These are phyloP conservation scores for Corythornis madagascariensis DNA, from an alignment of 2,113 vertebrate species.

Conservation along the genomic window DNA sequence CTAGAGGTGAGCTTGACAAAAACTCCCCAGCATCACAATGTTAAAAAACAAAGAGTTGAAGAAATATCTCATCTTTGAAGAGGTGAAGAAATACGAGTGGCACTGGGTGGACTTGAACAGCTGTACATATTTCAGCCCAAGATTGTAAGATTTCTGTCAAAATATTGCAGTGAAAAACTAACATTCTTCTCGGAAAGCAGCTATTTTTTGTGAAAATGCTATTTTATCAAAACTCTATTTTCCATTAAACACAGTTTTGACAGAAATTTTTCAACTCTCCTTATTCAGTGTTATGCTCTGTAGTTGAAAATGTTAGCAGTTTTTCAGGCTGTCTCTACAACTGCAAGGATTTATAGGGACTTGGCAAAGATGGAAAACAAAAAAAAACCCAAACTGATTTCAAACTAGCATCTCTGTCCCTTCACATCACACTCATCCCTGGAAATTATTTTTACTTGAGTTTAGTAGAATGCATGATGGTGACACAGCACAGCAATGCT, in stretches of 20 bases:
- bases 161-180: slow-evolving; percentile 54
- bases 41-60: slow-evolving; percentile 29
- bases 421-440: not conserved
- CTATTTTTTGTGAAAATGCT: slow-evolving; percentile 54
- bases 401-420: not conserved
- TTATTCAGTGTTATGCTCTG: slow-evolving; percentile 61
- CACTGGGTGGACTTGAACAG: slow-evolving; percentile 58
- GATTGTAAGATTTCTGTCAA: slow-evolving; percentile 57
- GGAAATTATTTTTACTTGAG: not conserved
- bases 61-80: slow-evolving; percentile 24
- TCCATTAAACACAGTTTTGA: slow-evolving; percentile 65
- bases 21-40: not conserved
- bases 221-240: slow-evolving; percentile 63
- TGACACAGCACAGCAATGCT: not conserved
- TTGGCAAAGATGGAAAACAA: slow-evolving; percentile 29
- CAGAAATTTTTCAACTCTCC: slow-evolving; percentile 49
- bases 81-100: slow-evolving; percentile 54
- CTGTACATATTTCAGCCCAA: slow-evolving; percentile 55
- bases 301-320: slow-evolving; percentile 50
- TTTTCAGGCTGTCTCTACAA: slow-evolving; percentile 62
- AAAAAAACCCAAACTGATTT: not conserved
- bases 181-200: slow-evolving; percentile 34
- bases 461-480: not conserved
- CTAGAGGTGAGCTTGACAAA: slow-evolving; percentile 13
- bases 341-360: slow-evolving; percentile 49